A percentile compares a stretch with the other conserved stretches of the same genome.
These are phyloP conservation scores for Trachymyrmex septentrionalis DNA, from an alignment of 1,140 invertebrate species.

Conservation along the genomic window DNA sequence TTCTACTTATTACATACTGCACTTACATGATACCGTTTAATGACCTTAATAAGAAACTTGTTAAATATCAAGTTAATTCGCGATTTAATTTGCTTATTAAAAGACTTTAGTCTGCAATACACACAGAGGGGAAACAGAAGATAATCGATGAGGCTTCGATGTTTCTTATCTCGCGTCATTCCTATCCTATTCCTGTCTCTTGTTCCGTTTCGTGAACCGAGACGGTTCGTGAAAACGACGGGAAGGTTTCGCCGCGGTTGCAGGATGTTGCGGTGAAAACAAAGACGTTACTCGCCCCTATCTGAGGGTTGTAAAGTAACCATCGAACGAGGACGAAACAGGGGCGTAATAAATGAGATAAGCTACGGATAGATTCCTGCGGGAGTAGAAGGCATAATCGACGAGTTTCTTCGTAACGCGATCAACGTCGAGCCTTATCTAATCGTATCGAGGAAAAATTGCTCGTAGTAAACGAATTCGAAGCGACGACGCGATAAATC, in stretches of 20 bases:
- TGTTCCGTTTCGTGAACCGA: conserved; percentile 34
- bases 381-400: conserved; percentile 78
- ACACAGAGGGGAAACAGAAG: conserved; percentile 2
- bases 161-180: conserved; percentile 71
- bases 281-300: conserved; percentile 85
- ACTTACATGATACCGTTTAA: neutral
- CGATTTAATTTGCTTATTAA: conserved; percentile 3
- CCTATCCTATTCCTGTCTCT: conserved; percentile 27
- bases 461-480: neutral
- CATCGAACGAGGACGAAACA: conserved; percentile 83
- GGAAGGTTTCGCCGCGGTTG: conserved; percentile 67
- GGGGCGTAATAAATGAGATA: conserved; percentile 85
- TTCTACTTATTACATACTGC: neutral
- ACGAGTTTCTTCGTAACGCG: conserved; percentile 68
- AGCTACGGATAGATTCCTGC: conserved; percentile 80
- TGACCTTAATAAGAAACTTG: neutral
- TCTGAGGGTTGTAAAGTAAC: conserved; percentile 86
- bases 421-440: conserved; percentile 41
- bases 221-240: conserved; percentile 55
- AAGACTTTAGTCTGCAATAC: neutral
- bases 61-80: conserved; percentile 29
- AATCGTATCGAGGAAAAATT: conserved; percentile 20
- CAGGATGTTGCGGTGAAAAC: conserved; percentile 84
- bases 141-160: conserved; percentile 59
- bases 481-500: conserved; percentile 4